Conservation (phyloP, 2,113 vertebrate genomes). For the Rhabdomys dilectus region DNA sequence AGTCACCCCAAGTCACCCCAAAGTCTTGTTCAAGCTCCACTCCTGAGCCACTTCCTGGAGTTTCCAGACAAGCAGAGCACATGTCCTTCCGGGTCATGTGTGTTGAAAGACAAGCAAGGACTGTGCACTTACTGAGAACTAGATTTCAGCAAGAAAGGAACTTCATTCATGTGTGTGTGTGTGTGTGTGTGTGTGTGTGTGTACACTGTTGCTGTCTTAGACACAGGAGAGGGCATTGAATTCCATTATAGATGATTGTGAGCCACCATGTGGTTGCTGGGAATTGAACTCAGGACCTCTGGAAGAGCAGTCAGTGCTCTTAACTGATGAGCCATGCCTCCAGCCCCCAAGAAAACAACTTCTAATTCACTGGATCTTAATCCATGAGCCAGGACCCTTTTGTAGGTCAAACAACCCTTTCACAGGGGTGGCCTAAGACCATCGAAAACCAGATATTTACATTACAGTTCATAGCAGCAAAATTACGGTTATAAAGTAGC, state of each 20-base stretch:
- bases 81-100: no score
- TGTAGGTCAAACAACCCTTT: not conserved
- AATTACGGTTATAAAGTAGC: not conserved
- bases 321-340: no score
- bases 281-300: no score
- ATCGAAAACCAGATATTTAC: not conserved
- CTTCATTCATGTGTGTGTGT: no score
- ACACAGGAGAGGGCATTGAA: no score
- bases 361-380: not conserved
- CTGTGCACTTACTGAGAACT: not conserved
- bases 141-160: not conserved
- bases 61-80: not conserved
- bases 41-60: no score
- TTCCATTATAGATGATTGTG: no score
- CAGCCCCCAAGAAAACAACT: not conserved
- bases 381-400: not conserved
- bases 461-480: not conserved
- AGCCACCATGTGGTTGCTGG: no score
- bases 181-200: no score
- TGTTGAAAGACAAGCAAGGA: fast-evolving
- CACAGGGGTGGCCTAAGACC: not conserved
- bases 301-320: no score
- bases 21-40: not conserved
- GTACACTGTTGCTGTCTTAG: no score
- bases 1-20: no score